These are phyloP conservation scores for Oxyruncus cristatus DNA, from an alignment of 2,113 vertebrate genomes.

Conservation along the genomic window DNA sequence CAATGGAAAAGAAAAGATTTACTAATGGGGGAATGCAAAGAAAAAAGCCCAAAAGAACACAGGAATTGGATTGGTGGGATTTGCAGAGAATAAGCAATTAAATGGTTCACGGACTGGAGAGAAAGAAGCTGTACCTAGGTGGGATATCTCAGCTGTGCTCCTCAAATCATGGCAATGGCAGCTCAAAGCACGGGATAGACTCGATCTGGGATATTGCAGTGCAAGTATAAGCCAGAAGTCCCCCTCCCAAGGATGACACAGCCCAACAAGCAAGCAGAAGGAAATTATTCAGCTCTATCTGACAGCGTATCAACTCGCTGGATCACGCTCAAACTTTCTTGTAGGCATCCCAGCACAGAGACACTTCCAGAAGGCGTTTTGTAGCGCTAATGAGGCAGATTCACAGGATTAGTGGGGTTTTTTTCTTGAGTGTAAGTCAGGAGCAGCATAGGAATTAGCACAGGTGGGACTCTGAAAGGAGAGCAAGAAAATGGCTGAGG, in stretches of 20 bases:
- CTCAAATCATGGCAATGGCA: not conserved
- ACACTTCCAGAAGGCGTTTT: not conserved
- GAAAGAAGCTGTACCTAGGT: not conserved
- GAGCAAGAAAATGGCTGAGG: not conserved
- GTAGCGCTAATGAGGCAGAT: conserved; percentile 4
- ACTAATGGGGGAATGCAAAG: not conserved
- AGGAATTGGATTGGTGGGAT: not conserved
- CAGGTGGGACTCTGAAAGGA: not conserved
- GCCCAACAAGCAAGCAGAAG: not conserved
- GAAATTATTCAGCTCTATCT: not conserved
- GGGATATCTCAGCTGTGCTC: not conserved
- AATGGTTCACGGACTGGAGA: not conserved
- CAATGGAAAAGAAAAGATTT: conserved; percentile 16
- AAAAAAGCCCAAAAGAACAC: not conserved
- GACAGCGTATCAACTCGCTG: conserved; percentile 5
- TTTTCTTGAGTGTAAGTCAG: not conserved
- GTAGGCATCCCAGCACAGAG: not conserved
- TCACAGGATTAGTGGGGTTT: not conserved
- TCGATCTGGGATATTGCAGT: not conserved
- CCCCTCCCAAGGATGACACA: not conserved
- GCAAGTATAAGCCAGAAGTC: not conserved
- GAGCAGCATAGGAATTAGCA: not conserved
- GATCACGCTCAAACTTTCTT: not conserved
- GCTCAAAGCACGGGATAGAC: not conserved
- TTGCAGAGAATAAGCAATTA: not conserved